Conservation (phyloP, 2,113 vertebrate species). For the Acrocephalus kingi region DNA sequence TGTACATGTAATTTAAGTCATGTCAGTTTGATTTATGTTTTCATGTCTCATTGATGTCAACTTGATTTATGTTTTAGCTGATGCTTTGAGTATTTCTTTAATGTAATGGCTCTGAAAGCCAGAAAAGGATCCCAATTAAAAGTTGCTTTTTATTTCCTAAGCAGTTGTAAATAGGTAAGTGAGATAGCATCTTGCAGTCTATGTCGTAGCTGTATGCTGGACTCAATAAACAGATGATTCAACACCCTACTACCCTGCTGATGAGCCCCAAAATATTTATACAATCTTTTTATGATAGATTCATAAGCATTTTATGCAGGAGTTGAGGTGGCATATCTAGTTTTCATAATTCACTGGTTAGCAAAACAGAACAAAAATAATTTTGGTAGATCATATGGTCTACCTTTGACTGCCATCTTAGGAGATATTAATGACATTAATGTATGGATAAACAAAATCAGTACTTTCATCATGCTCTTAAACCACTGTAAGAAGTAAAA, state of each 20-base stretch:
- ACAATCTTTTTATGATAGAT: not conserved
- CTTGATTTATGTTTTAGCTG: not conserved
- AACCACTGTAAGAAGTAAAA: not conserved
- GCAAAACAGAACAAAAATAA: not conserved
- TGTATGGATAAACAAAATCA: not conserved
- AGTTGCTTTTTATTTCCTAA: not conserved
- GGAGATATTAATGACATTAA: not conserved
- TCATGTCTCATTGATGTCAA: not conserved
- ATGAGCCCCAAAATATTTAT: not conserved
- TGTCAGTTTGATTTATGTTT: slow-evolving; percentile 1
- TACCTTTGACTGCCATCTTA: not conserved
- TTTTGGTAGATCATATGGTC: not conserved
- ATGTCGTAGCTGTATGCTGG: not conserved
- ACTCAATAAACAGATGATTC: not conserved
- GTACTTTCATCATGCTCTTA: not conserved
- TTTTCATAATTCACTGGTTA: not conserved
- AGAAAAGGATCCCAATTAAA: not conserved
- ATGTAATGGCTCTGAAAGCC: not conserved
- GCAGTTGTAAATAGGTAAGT: not conserved
- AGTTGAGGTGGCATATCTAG: not conserved
- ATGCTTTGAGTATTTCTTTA: not conserved
- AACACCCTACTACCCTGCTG: not conserved
- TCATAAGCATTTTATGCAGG: not conserved
- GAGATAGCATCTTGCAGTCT: not conserved
- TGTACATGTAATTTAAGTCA: not conserved